Percentiles rank a stretch among this genome's conserved stretches.
phyloP scores from a whole-genome alignment of 30 jellyfish, hydroid and myxozoan species.

The Clytia hemisphaerica region DNA sequence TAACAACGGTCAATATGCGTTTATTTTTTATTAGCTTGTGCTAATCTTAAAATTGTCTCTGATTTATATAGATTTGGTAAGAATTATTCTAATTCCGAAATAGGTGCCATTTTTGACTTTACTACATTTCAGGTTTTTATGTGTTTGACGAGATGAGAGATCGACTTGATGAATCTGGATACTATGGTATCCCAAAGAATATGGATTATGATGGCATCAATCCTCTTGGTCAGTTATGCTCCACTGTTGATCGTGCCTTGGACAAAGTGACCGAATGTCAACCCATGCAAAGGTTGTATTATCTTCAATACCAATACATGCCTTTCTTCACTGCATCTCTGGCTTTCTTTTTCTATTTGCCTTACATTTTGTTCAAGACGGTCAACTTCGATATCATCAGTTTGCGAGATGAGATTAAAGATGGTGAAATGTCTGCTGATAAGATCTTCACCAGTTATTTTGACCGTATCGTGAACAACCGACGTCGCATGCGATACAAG shows the following conservation, averaged over 20 bases:
- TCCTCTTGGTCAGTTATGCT: slow-evolving; percentile 12
- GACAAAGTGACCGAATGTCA: slow-evolving; percentile 2
- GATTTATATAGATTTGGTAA: too few species aligned
- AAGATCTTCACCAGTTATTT: slow-evolving; percentile 5
- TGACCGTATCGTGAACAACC: neutral
- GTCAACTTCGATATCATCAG: slow-evolving; percentile 1
- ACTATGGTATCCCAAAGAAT: slow-evolving; percentile 18
- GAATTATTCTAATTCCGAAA: too few species aligned
- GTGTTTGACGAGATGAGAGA: slow-evolving; percentile 10
- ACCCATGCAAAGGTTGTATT: slow-evolving; percentile 9
- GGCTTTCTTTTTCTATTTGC: slow-evolving; percentile 15
- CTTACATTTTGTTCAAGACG: slow-evolving; percentile 8
- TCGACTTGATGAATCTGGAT: slow-evolving; percentile 10
- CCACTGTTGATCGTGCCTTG: slow-evolving; percentile 11
- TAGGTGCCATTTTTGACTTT: too few species aligned
- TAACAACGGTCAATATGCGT: too few species aligned
- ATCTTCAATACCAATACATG: slow-evolving; percentile 23
- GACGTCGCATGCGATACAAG: slow-evolving; percentile 5
- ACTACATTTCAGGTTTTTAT: slow-evolving; percentile 18
- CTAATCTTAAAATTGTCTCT: too few species aligned
- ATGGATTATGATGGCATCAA: slow-evolving; percentile 22
- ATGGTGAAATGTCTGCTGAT: neutral
- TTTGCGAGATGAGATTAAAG: slow-evolving; percentile 1
- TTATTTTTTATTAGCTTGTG: too few species aligned
- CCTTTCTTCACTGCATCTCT: slow-evolving; percentile 19